phyloP scores from a whole-genome alignment of 2,113 vertebrate genomes.

The Hemiprocne comata region DNA sequence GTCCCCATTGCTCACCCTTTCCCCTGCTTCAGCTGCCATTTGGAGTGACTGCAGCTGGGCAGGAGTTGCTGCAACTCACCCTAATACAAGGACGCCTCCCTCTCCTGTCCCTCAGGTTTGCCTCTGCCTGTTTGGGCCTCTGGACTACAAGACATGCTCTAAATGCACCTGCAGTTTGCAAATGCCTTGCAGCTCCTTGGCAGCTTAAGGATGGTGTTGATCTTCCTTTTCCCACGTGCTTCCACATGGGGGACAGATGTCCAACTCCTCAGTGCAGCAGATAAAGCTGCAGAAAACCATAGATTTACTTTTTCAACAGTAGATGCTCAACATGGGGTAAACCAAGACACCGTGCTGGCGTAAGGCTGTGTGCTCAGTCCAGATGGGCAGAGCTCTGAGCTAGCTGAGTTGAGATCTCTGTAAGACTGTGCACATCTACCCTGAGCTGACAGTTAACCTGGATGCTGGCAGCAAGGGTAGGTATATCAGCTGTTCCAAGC shows the following conservation, averaged over 20 bases:
- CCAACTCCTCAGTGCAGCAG: background rate
- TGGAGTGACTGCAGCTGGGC: background rate
- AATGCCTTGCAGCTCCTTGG: background rate
- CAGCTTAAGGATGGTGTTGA: background rate
- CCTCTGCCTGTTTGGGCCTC: background rate
- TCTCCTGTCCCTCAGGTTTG: background rate
- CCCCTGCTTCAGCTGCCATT: background rate
- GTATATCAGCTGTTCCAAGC: background rate
- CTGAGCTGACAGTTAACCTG: background rate
- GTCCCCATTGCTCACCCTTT: background rate
- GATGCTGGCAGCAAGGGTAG: background rate
- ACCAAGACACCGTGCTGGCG: background rate
- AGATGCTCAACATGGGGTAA: background rate
- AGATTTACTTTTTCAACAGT: background rate
- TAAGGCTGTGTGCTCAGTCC: background rate
- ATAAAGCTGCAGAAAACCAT: background rate
- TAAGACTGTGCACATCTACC: background rate
- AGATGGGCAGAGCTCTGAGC: background rate
- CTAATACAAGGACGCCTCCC: accelerated
- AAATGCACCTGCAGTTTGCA: background rate
- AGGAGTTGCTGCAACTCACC: background rate
- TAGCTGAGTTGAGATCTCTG: background rate
- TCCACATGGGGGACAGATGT: accelerated
- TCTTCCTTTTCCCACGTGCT: background rate
- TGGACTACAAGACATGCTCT: background rate